These are phyloP conservation scores for Ophion ellenae DNA, from an alignment of 2,888 invertebrate species.

Conservation along the genomic window DNA sequence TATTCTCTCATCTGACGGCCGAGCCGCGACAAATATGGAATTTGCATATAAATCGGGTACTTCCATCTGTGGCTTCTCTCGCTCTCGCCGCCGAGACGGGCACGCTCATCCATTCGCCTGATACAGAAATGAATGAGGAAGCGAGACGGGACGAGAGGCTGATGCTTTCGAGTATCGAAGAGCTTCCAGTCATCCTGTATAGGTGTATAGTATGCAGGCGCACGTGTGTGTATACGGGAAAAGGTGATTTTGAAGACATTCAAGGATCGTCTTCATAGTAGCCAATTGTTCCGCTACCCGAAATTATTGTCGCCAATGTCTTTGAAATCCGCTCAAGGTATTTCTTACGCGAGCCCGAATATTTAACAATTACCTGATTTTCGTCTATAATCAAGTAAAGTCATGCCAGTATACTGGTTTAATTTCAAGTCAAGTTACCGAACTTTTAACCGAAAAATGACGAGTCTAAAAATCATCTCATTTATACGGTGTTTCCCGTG, in stretches of 20 bases:
- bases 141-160: slow-evolving; percentile 60
- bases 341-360: no score
- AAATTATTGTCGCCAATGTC: no score
- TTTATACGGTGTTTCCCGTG: no score
- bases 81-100: slow-evolving; percentile 24
- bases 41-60: slow-evolving; percentile 76
- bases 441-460: no score
- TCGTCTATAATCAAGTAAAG: no score
- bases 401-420: no score
- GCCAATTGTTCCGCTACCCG: no score
- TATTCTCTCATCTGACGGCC: slow-evolving; percentile 44
- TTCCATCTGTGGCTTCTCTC: slow-evolving; percentile 86
- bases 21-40: slow-evolving; percentile 86
- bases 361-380: no score
- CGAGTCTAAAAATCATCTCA: no score
- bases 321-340: no score
- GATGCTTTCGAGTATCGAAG: slow-evolving; percentile 40
- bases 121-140: slow-evolving; percentile 82
- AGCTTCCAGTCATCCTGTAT: background rate
- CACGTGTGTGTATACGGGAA: background rate
- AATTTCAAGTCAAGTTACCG: no score
- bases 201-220: background rate
- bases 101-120: slow-evolving; percentile 75
- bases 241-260: background rate
- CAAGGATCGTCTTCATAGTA: background rate